Evolutionary conservation across 2,797 vertebrate genomes (phyloP).

Genomic region (Pampus argenteus): DNA sequence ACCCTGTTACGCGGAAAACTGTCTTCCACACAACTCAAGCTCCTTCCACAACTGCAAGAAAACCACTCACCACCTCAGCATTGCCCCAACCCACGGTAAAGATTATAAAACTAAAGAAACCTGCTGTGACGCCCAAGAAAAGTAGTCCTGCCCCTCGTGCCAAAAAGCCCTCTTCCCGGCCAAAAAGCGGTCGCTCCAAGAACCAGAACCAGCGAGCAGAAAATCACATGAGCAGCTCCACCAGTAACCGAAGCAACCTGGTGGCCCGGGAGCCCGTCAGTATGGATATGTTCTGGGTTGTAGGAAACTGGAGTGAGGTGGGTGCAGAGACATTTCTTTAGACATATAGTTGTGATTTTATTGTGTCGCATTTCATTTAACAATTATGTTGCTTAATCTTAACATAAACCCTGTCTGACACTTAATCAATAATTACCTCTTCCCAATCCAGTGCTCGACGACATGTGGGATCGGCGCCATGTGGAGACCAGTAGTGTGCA

Average conservation of each 20-base stretch:
- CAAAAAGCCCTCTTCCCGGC: constrained; percentile 54
- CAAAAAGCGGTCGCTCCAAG: constrained; percentile 59
- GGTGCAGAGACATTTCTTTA: constrained; percentile 24
- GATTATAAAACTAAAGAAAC: constrained; percentile 61
- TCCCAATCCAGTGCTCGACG: constrained; percentile 87
- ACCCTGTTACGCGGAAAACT: constrained; percentile 34
- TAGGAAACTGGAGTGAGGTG: constrained; percentile 95
- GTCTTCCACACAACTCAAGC: constrained; percentile 42
- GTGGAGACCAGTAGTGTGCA: constrained; percentile 89
- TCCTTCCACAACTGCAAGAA: constrained; percentile 51
- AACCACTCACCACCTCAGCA: constrained; percentile 25
- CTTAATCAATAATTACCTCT: constrained; percentile 9
- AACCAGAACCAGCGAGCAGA: constrained; percentile 50
- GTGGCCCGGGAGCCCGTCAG: constrained; percentile 53
- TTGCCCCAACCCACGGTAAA: constrained; percentile 58
- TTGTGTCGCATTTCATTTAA: background rate
- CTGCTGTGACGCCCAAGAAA: constrained; percentile 49
- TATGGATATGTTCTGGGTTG: constrained; percentile 85
- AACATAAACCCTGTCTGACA: background rate
- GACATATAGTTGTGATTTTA: background rate
- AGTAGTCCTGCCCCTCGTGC: background rate
- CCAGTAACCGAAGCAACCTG: constrained; percentile 57
- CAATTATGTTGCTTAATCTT: background rate
- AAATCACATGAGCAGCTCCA: constrained; percentile 35
- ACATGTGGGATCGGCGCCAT: constrained; percentile 90